Conservation (phyloP, 2,797 vertebrate species). For the Tauraco hartlaubi region DNA sequence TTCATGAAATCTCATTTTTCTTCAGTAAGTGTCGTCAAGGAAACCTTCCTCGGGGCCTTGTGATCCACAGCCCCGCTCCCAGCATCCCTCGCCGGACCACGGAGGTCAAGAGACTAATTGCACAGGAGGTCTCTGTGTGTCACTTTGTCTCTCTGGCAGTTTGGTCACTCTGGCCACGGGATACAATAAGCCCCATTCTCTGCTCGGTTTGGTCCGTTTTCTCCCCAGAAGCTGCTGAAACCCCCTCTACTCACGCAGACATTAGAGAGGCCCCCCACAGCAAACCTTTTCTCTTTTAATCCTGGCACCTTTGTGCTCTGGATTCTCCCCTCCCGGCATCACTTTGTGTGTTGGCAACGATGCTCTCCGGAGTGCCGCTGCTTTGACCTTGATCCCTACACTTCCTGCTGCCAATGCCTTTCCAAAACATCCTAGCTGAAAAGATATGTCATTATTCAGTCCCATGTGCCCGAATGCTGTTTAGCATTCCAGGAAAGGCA, state of each 20-base stretch:
- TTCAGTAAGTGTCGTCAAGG: conserved; percentile 72
- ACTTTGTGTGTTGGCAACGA: not conserved
- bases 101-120: conserved; percentile 74
- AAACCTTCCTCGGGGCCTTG: conserved; percentile 69
- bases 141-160: not conserved
- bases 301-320: not conserved
- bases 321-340: not conserved
- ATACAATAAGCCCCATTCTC: conserved; percentile 26
- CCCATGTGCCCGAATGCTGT: not conserved
- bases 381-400: not conserved
- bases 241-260: not conserved
- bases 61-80: conserved; percentile 51
- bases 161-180: conserved; percentile 31
- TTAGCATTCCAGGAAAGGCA: conserved; percentile 37
- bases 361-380: not conserved
- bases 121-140: conserved; percentile 35
- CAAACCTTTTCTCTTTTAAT: not conserved
- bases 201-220: not conserved
- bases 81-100: not conserved
- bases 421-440: not conserved
- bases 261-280: not conserved
- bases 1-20: conserved; percentile 56
- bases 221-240: not conserved
- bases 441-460: not conserved
- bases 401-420: not conserved